phyloP scores from a whole-genome alignment of 92 coral and sea anemone species.

The Chrysogorgia sp. region DNA sequence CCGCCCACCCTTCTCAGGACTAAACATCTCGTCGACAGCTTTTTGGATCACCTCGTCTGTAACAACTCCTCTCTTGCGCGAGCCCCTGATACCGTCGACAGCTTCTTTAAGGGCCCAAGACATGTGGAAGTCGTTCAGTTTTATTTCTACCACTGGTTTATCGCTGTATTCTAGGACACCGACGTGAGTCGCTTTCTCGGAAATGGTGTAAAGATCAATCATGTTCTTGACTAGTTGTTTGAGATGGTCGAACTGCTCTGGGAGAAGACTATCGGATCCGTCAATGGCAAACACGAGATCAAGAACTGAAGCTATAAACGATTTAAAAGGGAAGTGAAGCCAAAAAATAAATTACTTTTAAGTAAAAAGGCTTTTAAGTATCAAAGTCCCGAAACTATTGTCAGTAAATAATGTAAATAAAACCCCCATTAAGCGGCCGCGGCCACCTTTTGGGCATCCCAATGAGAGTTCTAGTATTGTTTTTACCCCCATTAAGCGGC shows the following conservation, averaged over 20 bases:
- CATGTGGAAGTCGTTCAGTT: constrained; percentile 16
- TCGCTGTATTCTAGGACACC: constrained; percentile 76
- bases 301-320: constrained; percentile 51
- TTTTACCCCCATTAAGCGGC: no score
- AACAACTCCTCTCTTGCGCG: constrained; percentile 13
- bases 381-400: no score
- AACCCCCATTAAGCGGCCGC: background rate
- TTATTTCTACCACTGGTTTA: constrained; percentile 61
- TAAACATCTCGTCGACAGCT: constrained; percentile 34
- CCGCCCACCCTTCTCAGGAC: constrained; percentile 43
- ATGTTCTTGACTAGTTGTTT: constrained; percentile 70
- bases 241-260: constrained; percentile 65
- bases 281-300: constrained; percentile 72
- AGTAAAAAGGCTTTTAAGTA: no score
- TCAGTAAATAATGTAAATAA: background rate
- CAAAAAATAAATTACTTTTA: no score
- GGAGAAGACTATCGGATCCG: constrained; percentile 65
- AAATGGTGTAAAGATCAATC: constrained; percentile 60
- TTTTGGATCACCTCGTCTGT: constrained; percentile 35
- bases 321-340: background rate
- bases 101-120: constrained; percentile 28
- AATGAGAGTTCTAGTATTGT: no score
- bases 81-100: constrained; percentile 9
- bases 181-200: constrained; percentile 75
- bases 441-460: no score